Conservation (phyloP, 1,140 invertebrate species). For the Anoplophora glabripennis region DNA sequence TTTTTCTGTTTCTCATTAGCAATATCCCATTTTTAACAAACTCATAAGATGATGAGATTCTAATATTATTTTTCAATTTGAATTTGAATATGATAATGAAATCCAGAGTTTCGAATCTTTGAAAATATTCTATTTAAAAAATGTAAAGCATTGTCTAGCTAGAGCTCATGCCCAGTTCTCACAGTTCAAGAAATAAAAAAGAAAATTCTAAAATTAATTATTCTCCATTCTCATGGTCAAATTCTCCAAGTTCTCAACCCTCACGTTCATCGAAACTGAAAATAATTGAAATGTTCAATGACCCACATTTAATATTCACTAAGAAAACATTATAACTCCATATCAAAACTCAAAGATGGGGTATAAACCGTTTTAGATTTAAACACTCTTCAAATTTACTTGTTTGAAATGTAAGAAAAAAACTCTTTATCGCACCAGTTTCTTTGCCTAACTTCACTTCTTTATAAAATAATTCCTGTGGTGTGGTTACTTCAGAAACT, state of each 20-base stretch:
- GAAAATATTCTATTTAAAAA: no score
- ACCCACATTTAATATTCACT: no score
- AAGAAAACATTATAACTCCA: neutral
- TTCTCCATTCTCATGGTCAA: neutral
- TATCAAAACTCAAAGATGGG: slow-evolving; percentile 6
- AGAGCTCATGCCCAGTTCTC: no score
- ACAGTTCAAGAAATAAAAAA: neutral
- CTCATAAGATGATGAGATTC: neutral
- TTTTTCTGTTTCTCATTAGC: neutral
- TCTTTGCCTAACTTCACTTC: neutral
- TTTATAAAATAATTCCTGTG: neutral
- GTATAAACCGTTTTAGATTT: slow-evolving; percentile 7
- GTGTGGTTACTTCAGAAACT: neutral
- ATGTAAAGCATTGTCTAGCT: no score
- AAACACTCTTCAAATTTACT: neutral
- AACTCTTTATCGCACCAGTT: neutral
- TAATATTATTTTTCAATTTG: neutral
- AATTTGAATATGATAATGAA: neutral
- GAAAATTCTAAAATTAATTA: neutral
- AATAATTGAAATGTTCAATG: no score
- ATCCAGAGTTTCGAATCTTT: neutral
- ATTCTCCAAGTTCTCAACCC: neutral
- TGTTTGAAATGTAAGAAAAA: slow-evolving; percentile 7
- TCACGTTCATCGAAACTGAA: no score
- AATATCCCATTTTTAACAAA: neutral